Evolutionary conservation across 2,797 vertebrate species (phyloP), one percentile per base, ranked within the genome.

Genomic region (Sciurus vulgaris): DNA sequence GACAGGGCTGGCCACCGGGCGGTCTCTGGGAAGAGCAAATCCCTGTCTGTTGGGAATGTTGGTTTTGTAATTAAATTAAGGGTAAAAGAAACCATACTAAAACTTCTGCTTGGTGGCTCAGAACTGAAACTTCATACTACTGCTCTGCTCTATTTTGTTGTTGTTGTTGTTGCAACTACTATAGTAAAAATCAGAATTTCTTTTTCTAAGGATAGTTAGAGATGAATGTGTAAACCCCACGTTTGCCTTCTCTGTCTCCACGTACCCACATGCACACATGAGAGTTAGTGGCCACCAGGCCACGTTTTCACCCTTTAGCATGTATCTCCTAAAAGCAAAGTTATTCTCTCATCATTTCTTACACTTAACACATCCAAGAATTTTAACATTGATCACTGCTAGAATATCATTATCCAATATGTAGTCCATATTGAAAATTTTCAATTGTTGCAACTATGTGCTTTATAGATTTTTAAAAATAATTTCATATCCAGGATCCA

Each of bases 61-160:
- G 15, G 41, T 59, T 96, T 88, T 78, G 63, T 95, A 77, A 92
- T 94, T 95, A 87, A 78, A 78, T 87, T 69, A 84, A 95, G 74
- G 33, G 18, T 51, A n/a, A 84, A 24, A 51, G 65, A 83, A 82
- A 17, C 38, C 67, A 8, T 73, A 35, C 24, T 81, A 67, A 86
- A 79, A 24, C 56, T 54, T 91, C 35, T 44, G 38, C 33, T 59
- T 49, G 4, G 44, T 73, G n/a, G 56, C 30, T 83, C 38, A 96
- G 59, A 84, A 74, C 41, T 35, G 49, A 91, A 89, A 76, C 56
- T 67, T 94, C 65, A 73, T 7, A 72, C 41, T 2, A 8, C 1
- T 41, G 44, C 30, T 79, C 59, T 49, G 30, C 38, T 35, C 26
- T 24, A 24, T 24, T 74, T 20, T 86, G 47, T 49, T 49, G 47